phyloP scores from a whole-genome alignment of 1,140 invertebrate species.

The Rhynchophorus ferrugineus region DNA sequence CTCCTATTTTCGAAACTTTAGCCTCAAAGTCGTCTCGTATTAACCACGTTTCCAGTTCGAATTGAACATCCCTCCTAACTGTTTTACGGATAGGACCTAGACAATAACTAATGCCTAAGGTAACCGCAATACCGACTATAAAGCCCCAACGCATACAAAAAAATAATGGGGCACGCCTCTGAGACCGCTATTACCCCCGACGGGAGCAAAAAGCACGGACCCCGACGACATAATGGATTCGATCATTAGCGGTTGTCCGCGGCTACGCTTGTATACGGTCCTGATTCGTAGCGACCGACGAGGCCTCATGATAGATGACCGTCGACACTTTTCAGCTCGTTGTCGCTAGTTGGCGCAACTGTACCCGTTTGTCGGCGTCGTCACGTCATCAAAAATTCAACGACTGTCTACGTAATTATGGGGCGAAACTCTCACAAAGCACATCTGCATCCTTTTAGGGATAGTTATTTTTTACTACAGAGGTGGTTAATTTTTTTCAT shows the following conservation, averaged over 20 bases:
- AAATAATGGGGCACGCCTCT: too few relatives aligned
- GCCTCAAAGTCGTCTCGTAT: too few relatives aligned
- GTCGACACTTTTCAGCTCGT: not conserved
- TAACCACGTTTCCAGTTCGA: too few relatives aligned
- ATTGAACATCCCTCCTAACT: too few relatives aligned
- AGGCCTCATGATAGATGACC: slow-evolving; percentile 1
- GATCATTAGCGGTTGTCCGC: slow-evolving; percentile 18
- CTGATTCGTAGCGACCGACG: not conserved
- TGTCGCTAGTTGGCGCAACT: not conserved
- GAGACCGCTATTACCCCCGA: not conserved
- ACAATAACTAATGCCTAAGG: too few relatives aligned
- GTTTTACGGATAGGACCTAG: too few relatives aligned
- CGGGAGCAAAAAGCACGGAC: not conserved
- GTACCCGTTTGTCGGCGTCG: not conserved
- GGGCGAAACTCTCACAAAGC: not conserved
- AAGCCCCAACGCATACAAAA: too few relatives aligned
- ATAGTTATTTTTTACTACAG: not conserved
- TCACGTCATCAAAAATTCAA: not conserved
- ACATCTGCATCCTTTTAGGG: not conserved
- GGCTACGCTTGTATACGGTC: too few relatives aligned
- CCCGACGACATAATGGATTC: slow-evolving; percentile 3
- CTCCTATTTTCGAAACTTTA: too few relatives aligned
- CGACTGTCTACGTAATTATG: not conserved
- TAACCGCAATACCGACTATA: too few relatives aligned
- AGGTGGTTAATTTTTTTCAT: too few relatives aligned